Evolutionary conservation across 2,113 vertebrate genomes (phyloP), one percentile per base, ranked within the genome.

Genomic region (Hemichromis elongatus): DNA sequence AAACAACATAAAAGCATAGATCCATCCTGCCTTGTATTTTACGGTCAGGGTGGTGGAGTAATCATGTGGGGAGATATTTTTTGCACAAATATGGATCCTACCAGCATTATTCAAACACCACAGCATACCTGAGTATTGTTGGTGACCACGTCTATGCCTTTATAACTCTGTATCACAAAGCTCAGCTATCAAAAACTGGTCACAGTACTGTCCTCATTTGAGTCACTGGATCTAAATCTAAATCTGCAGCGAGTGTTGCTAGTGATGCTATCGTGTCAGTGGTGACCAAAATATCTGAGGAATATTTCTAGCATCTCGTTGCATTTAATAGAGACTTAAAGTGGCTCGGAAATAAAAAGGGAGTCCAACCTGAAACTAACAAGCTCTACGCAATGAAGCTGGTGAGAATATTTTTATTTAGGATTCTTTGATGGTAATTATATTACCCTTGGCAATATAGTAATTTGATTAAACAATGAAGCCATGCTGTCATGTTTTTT

Each of bases 231-330:
- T 13, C 2, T 37, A 30, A 63, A 37, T 37, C 59, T 16, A 0
- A 59, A 59, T 59, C 56, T 59, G 9, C 16, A 59, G 56, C 56
- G 33, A 9, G 5, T 33, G 28, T 33, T 59, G 5, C 2, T 26
- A 55, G 54, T 19, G 57, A 33, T 10, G 56, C 56, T 10, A 10
- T 5, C 26, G 2, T 30, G 26, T 59, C 1, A 30, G 3, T 30
- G 18, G 26, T 57, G 56, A 30, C 28, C 16, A 19, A 59, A 59
- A 33, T 0, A 28, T 33, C 5, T 1, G 28, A 59, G 28, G 57
- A 19, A 61, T 61, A 0, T 19, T 11, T 33, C 9, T 6, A 19
- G 57, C 9, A 33, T 61, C 28, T 0, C 3, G 5, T 61, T 61
- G 57, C 57, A 19, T 11, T 33, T 33, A 3, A 61, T 19, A 61